Evolutionary conservation across 2,113 vertebrate genomes (phyloP).

Genomic region (Pterocles burchelli): DNA sequence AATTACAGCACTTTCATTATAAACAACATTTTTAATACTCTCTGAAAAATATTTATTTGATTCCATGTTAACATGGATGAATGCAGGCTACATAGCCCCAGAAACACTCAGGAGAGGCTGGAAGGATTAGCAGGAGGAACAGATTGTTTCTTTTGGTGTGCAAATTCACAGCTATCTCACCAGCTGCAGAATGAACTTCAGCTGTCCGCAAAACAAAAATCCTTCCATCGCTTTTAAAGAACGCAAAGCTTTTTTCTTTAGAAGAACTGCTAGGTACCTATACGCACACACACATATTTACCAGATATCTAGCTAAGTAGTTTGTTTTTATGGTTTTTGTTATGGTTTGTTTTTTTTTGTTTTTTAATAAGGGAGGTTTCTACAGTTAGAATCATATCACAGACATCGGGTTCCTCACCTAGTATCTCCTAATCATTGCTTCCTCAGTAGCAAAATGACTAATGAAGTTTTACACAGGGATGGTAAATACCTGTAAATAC

Average conservation of each 20-base stretch:
- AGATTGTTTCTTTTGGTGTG: not conserved
- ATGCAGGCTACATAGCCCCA: not conserved
- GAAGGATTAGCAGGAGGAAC: not conserved
- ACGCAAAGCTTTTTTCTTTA: not conserved
- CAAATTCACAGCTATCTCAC: not conserved
- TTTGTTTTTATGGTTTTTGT: not conserved
- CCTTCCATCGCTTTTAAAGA: not conserved
- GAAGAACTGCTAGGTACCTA: not conserved
- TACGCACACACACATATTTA: fast-evolving
- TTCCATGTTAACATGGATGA: constrained; percentile 10
- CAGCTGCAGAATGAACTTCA: not conserved
- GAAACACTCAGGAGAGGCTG: not conserved
- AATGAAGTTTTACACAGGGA: not conserved
- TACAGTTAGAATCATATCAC: not conserved
- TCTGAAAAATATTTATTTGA: constrained; percentile 43
- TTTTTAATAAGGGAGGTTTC: not conserved
- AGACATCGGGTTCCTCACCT: not conserved
- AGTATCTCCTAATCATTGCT: not conserved
- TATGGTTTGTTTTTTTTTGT: not conserved
- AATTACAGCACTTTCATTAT: not conserved
- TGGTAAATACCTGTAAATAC: too few species aligned
- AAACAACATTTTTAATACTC: constrained; percentile 10
- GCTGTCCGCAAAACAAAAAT: not conserved
- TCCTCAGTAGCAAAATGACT: not conserved
- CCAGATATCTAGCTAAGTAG: not conserved